Percentiles rank a stretch among this genome's conserved stretches.
Evolutionary conservation across 2,797 vertebrate genomes (phyloP).

Genomic region (Masticophis lateralis): DNA sequence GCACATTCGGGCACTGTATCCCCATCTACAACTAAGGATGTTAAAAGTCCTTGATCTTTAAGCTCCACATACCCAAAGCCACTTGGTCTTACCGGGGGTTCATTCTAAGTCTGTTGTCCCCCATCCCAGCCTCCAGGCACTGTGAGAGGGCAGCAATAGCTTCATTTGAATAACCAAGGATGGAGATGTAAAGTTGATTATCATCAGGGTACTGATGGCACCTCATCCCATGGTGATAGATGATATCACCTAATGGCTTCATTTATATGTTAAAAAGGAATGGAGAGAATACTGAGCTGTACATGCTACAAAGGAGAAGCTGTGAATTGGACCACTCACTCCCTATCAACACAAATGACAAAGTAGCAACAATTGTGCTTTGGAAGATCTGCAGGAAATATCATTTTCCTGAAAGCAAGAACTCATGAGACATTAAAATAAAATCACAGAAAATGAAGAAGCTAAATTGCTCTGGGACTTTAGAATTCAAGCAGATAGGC

Average conservation of each 20-base stretch:
- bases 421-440: not conserved
- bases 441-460: not conserved
- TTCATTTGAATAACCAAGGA: not conserved
- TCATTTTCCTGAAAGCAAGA: not conserved
- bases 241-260: not conserved
- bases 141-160: not conserved
- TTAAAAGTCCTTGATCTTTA: not conserved
- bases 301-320: not conserved
- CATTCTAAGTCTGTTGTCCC: not conserved
- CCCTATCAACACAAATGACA: not conserved
- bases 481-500: not conserved
- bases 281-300: not conserved
- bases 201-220: not conserved
- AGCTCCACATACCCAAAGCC: not conserved
- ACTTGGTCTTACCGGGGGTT: not conserved
- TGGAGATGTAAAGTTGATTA: not conserved
- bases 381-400: not conserved
- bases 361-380: not conserved
- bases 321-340: not conserved
- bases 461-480: not conserved
- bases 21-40: not conserved
- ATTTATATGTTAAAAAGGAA: not conserved
- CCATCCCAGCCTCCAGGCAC: not conserved
- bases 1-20: not conserved
- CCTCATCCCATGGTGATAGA: not conserved